These are phyloP conservation scores for Semicossyphus pulcher DNA, from an alignment of 2,113 vertebrate genomes.

Conservation along the genomic window DNA sequence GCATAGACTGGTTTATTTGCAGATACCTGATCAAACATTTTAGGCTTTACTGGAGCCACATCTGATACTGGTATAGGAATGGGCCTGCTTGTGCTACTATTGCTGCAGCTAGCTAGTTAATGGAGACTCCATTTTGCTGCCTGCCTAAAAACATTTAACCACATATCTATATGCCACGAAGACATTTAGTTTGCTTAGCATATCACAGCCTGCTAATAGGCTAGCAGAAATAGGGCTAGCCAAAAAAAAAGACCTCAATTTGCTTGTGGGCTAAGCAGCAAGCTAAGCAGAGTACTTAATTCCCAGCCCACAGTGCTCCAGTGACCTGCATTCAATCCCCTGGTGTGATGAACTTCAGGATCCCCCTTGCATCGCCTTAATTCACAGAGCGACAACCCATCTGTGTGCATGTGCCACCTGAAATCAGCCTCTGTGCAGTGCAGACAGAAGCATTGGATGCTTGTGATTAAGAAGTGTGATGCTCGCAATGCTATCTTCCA, in stretches of 20 bases:
- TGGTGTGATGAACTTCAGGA: constrained; percentile 25
- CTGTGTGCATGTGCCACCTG: constrained; percentile 39
- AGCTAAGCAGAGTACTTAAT: constrained; percentile 56
- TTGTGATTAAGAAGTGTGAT: constrained; percentile 21
- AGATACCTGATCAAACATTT: no score
- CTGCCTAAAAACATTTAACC: background rate
- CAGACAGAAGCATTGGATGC: background rate
- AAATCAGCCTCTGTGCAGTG: background rate
- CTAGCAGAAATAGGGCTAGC: background rate
- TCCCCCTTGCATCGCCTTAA: background rate
- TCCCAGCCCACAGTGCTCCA: constrained; percentile 54
- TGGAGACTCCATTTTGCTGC: constrained; percentile 38
- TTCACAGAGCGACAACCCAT: constrained; percentile 15
- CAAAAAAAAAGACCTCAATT: constrained; percentile 18
- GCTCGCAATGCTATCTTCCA: constrained; percentile 20
- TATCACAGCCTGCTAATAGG: constrained; percentile 18
- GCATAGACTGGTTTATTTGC: no score
- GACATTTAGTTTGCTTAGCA: no score
- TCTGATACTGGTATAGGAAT: background rate
- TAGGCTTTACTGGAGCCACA: no score
- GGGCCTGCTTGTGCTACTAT: constrained; percentile 29
- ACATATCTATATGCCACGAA: no score
- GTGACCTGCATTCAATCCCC: constrained; percentile 66
- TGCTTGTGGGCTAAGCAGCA: constrained; percentile 26
- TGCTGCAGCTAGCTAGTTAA: constrained; percentile 10